A percentile compares a stretch with the other conserved stretches of the same genome.
Conservation (phyloP, 1,140 invertebrate species). For the Diplogasteroides magnus region DNA sequence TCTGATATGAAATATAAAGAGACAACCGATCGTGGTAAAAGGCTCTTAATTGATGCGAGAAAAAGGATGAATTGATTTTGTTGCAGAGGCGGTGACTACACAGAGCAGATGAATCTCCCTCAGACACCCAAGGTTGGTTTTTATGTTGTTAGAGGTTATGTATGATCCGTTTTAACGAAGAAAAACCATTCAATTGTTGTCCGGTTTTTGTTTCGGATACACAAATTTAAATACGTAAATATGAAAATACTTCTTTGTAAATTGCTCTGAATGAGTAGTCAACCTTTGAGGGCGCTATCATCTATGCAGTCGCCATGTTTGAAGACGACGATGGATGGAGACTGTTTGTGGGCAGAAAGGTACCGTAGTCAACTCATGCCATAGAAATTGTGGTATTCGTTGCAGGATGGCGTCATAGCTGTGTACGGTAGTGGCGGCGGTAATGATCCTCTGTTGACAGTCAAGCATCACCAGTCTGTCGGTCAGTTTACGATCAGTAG, state of each 20-base stretch:
- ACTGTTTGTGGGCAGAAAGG: constrained; percentile 19
- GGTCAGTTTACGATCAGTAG: constrained; percentile 4
- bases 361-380: neutral
- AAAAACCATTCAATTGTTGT: too few species aligned
- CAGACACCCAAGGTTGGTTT: constrained; percentile 7
- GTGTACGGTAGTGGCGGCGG: constrained; percentile 5
- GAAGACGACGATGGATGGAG: constrained; percentile 11
- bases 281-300: too few species aligned
- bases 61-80: neutral
- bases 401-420: constrained; percentile 11
- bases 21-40: constrained; percentile 2
- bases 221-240: too few species aligned
- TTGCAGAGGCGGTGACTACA: constrained; percentile 16
- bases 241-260: too few species aligned
- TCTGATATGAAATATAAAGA: neutral
- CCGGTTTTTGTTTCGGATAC: too few species aligned
- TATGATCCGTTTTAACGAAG: too few species aligned
- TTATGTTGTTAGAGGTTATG: too few species aligned
- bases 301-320: constrained; percentile 16
- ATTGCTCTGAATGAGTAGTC: too few species aligned
- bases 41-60: neutral
- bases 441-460: neutral
- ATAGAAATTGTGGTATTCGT: neutral
- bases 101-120: neutral
- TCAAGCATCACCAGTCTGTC: constrained; percentile 12